Evolutionary conservation across 2,797 vertebrate species (phyloP).

Genomic region (Paedocypris micromegethes): DNA sequence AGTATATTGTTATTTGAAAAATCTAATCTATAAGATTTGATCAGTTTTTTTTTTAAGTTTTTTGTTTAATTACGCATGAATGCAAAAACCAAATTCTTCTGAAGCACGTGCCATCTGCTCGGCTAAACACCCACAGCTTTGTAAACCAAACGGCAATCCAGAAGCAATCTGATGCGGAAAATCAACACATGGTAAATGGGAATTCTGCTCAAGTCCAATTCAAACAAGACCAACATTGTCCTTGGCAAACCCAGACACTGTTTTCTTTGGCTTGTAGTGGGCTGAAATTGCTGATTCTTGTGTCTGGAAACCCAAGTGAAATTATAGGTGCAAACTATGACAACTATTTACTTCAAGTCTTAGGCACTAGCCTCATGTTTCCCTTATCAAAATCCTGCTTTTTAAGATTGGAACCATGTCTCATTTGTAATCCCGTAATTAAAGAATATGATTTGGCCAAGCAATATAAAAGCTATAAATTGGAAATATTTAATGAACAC

Average conservation of each 20-base stretch:
- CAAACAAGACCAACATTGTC: slow-evolving; percentile 52
- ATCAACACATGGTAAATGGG: slow-evolving; percentile 42
- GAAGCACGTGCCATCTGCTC: slow-evolving; percentile 15
- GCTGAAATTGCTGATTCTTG: slow-evolving; percentile 30
- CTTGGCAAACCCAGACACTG: slow-evolving; percentile 32
- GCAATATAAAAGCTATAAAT: too few relatives aligned
- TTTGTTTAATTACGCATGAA: background rate
- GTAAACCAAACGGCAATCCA: slow-evolving; percentile 36
- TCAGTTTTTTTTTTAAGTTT: too few relatives aligned
- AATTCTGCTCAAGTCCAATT: slow-evolving; percentile 43
- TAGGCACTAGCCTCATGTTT: slow-evolving; percentile 26
- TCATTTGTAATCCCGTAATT: too few relatives aligned
- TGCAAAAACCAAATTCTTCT: slow-evolving; percentile 14
- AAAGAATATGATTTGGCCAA: too few relatives aligned
- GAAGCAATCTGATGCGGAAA: slow-evolving; percentile 33
- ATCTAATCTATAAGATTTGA: too few relatives aligned
- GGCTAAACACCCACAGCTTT: slow-evolving; percentile 25
- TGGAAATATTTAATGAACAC: too few relatives aligned
- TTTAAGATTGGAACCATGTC: too few relatives aligned
- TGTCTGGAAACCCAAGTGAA: slow-evolving; percentile 21
- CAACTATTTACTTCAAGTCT: slow-evolving; percentile 13
- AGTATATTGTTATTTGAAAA: too few relatives aligned
- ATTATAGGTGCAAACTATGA: slow-evolving; percentile 34
- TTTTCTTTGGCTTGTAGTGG: slow-evolving; percentile 26
- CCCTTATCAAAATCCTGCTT: slow-evolving; percentile 2